Percentiles rank a stretch among this genome's conserved stretches.
phyloP scores from a whole-genome alignment of 2,888 invertebrate species.

The Metellina segmentata region DNA sequence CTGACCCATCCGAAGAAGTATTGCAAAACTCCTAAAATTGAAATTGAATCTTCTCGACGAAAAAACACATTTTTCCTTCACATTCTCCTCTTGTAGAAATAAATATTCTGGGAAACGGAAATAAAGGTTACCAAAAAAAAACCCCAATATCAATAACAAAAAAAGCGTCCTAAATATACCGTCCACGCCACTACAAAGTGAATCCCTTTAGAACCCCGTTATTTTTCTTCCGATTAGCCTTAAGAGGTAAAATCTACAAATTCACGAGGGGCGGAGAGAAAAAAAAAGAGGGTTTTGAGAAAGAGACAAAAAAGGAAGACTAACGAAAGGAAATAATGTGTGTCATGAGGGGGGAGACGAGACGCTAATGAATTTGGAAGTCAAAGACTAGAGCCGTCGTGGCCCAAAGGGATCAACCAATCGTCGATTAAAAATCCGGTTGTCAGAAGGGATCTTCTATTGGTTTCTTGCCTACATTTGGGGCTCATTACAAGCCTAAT shows the following conservation, averaged over 20 bases:
- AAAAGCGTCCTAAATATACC: constrained; percentile 54
- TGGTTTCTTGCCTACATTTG: constrained; percentile 53
- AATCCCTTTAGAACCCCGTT: constrained; percentile 71
- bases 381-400: constrained; percentile 37
- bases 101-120: too few relatives aligned
- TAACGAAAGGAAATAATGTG: constrained; percentile 58
- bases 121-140: not conserved
- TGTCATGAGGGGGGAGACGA: constrained; percentile 23
- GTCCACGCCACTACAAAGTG: constrained; percentile 65
- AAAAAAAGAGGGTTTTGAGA: not conserved
- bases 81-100: too few relatives aligned
- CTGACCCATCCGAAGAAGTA: too few relatives aligned
- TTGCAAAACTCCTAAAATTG: too few relatives aligned
- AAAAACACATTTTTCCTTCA: too few relatives aligned
- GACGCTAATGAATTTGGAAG: constrained; percentile 73
- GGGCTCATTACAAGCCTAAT: constrained; percentile 68
- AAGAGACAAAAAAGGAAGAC: constrained; percentile 6
- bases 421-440: constrained; percentile 70
- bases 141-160: constrained; percentile 13
- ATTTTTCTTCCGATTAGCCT: constrained; percentile 75
- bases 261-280: constrained; percentile 27
- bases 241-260: constrained; percentile 75
- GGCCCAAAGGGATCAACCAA: constrained; percentile 70
- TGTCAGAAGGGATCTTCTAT: constrained; percentile 44
- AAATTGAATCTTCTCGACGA: too few relatives aligned